phyloP scores from a whole-genome alignment of 2,113 vertebrate genomes.

The Gymnarchus niloticus region DNA sequence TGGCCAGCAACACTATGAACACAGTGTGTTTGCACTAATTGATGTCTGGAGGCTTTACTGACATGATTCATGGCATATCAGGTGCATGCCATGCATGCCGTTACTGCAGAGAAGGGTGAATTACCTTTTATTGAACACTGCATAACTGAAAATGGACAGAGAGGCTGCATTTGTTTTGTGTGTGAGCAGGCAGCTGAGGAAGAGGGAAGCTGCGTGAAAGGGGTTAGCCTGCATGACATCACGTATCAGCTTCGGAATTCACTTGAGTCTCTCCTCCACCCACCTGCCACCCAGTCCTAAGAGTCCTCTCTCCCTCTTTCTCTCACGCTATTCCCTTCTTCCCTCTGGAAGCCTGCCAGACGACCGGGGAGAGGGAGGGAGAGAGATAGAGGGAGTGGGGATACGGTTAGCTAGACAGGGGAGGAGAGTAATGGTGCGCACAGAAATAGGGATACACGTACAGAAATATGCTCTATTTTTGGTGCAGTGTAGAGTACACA shows the following conservation, averaged over 20 bases:
- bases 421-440: neutral
- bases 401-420: neutral
- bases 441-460: neutral
- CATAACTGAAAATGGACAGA: neutral
- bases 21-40: no score
- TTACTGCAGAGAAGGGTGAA: no score
- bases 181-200: neutral
- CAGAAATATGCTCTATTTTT: neutral
- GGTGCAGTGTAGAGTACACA: neutral
- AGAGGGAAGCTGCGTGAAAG: neutral
- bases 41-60: no score
- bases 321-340: slow-evolving; percentile 19
- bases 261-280: slow-evolving; percentile 31
- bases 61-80: no score
- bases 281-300: slow-evolving; percentile 39
- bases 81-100: no score
- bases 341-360: slow-evolving; percentile 30
- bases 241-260: slow-evolving; percentile 36
- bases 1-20: no score
- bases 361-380: slow-evolving; percentile 1
- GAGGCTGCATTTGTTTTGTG: neutral
- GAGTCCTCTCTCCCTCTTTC: neutral
- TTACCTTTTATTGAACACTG: no score
- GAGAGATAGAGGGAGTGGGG: neutral
- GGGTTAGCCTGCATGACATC: slow-evolving; percentile 26